Evolutionary conservation across 1,140 invertebrate species (phyloP), one percentile per base, ranked within the genome.

Genomic region (Penaeus indicus): DNA sequence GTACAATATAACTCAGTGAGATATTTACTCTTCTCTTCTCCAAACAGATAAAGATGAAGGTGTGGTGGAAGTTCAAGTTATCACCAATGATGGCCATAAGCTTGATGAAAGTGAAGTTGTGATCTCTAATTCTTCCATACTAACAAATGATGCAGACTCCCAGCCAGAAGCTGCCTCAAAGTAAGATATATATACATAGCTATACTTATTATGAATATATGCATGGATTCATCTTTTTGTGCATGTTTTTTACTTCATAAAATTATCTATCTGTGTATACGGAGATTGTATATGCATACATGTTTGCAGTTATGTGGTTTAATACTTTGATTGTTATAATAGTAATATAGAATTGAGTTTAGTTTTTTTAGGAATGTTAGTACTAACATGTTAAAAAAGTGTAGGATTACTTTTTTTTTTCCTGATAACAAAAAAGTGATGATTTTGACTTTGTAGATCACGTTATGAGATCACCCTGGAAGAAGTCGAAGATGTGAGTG

Each of bases 91-190:
- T 83, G 93, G 92, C 78, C 94, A 94, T 88, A 95, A 96, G 91
- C 91, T 97, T 72, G 96, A 97, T 92, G 96, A 96, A 92, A 97
- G 96, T 90, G 96, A 97, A 92, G 92, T 92, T 32, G 89, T 92
- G 10, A 92, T 92, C 10, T 90, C 90, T 72, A 92, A 90, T 88
- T 91, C 92, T 27, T 86, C 90, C 79, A 90, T 86, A 27, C 89
- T 86, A 61, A 79, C 94, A 93, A 61, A 92, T 91, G 79, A 93
- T 92, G 67, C 54, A 22, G 85, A 80, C 60, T 27, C 67, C 38
- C 79, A 78, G 22, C 79, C 84, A 64, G 87, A 84, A 54, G 72
- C 81, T 38, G n/a, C 32, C 19, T n/a, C 93, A 95, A 91, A 94
- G 90, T 91, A 90, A 88, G 64, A 25, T 27, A 27, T 42, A 27